These are phyloP conservation scores for Myocastor coypus DNA, from an alignment of 2,113 vertebrate genomes.

Conservation along the genomic window DNA sequence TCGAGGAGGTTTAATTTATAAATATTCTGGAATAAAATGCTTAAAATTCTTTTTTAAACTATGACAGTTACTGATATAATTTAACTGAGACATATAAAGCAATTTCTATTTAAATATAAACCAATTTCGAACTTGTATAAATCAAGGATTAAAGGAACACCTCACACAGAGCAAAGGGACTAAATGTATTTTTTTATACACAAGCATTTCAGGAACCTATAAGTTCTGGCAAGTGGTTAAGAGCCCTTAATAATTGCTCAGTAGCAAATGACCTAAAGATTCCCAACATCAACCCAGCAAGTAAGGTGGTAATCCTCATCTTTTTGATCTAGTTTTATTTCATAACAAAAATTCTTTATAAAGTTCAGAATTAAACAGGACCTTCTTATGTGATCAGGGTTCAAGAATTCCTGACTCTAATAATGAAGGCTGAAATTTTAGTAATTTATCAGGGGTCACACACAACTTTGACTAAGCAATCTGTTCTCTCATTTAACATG, in stretches of 20 bases:
- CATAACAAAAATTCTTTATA: background rate
- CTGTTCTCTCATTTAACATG: background rate
- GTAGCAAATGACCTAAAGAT: slow-evolving; percentile 48
- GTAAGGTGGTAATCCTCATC: slow-evolving; percentile 21
- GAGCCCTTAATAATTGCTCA: slow-evolving; percentile 1
- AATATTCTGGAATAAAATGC: slow-evolving; percentile 62
- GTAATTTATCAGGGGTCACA: background rate
- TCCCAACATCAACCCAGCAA: background rate
- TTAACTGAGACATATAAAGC: slow-evolving; percentile 59
- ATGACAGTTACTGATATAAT: slow-evolving; percentile 54
- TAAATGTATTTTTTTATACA: slow-evolving; percentile 32
- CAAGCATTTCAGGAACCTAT: slow-evolving; percentile 26
- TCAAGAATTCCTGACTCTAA: slow-evolving; percentile 51
- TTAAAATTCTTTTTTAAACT: slow-evolving; percentile 65
- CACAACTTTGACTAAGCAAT: slow-evolving; percentile 21
- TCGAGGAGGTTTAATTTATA: slow-evolving; percentile 65
- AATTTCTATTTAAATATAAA: slow-evolving; percentile 66
- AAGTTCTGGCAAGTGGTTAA: slow-evolving; percentile 28
- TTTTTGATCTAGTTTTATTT: slow-evolving; percentile 52
- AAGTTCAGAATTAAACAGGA: background rate
- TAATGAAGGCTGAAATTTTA: slow-evolving; percentile 27
- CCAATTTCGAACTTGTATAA: slow-evolving; percentile 31
- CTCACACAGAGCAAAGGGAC: slow-evolving; percentile 45
- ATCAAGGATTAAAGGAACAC: slow-evolving; percentile 60
- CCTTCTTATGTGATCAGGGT: background rate